phyloP scores from a whole-genome alignment of 2,113 vertebrate species.

The Otocyon megalotis region DNA sequence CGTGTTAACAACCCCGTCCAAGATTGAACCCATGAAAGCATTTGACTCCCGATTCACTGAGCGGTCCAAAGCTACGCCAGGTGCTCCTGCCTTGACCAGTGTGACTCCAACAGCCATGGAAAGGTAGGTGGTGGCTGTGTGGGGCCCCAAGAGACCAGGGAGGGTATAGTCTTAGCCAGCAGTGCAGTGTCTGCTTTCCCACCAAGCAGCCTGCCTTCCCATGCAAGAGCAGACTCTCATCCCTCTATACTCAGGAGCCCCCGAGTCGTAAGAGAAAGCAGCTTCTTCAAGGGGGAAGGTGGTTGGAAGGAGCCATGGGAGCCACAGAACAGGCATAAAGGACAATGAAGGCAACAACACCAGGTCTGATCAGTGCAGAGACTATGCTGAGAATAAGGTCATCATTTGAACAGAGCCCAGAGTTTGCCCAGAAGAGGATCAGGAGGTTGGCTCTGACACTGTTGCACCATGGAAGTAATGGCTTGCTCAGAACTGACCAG shows the following conservation, averaged over 20 bases:
- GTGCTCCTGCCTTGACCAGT: conserved; percentile 89
- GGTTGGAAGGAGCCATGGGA: neutral
- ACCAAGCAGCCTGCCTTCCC: neutral
- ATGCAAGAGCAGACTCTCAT: neutral
- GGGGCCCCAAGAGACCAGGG: neutral
- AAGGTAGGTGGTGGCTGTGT: conserved; percentile 85
- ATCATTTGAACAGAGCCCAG: neutral
- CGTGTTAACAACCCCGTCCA: conserved; percentile 93
- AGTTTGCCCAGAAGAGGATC: neutral
- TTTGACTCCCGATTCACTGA: conserved; percentile 98
- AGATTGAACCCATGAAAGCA: conserved; percentile 98
- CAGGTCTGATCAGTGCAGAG: neutral
- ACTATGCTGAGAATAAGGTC: neutral
- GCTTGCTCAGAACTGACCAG: neutral
- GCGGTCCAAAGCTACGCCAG: conserved; percentile 96
- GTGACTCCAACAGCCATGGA: conserved; percentile 90
- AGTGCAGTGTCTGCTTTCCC: neutral
- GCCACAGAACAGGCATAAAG: neutral
- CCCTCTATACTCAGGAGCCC: neutral
- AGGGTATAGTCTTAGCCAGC: accelerated
- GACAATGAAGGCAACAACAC: neutral
- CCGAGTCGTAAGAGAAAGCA: neutral
- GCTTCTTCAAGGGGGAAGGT: neutral
- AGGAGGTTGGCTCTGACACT: neutral
- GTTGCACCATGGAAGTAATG: neutral